Base-by-base conservation (phyloP, 2,888 invertebrate genomes). In the Melinopterus prodromus region DNA sequence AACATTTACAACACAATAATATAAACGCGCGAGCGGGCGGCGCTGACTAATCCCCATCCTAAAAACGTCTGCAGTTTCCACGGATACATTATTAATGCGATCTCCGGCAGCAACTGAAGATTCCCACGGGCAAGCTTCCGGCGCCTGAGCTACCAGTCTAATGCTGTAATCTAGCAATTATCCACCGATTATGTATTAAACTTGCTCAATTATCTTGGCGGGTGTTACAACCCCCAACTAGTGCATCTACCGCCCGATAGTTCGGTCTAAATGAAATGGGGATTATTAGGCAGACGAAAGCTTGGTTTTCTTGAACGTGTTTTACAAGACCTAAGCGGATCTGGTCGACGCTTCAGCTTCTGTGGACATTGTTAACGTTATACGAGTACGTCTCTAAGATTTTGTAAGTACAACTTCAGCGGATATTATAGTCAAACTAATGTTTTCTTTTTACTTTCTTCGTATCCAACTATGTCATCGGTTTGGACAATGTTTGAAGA, bases 31-130 rank as follows among this genome's bases (percentile, higher is more conserved):
- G 38, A 38, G 38, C n/a, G 5, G 53, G 53, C 53, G 53, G 53
- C 53, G 53, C 5, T 6, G 53, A 9, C 53, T 53, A 53, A 53
- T 53, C 53, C 53, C 53, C 12, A 53, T 53, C 5, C 53, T 53
- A 53, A 53, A 53, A 53, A 53, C 53, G 53, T 53, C 53, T 53
- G 12, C 53, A 53, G 53, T 53, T 53, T 53, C 53, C 53, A 12
- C 53, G 53, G 53, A 53, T 53, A 53, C 53, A 53, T 53, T 53
- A 53, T 53, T 53, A 53, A 53, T 53, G 53, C 53, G 53, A 53
- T 53, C 53, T 53, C 53, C 12, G 12, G 12, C 53, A 9, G 9
- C 53, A 53, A 53, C 53, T 53, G 53, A 53, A 53, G 53, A 53
- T 53, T 53, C 53, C 53, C 53, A 53, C 53, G 53, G 53, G 53